A percentile compares a stretch with the other conserved stretches of the same genome.
These are phyloP conservation scores for Engystomops pustulosus DNA, from an alignment of 2,113 vertebrate species.

Conservation along the genomic window DNA sequence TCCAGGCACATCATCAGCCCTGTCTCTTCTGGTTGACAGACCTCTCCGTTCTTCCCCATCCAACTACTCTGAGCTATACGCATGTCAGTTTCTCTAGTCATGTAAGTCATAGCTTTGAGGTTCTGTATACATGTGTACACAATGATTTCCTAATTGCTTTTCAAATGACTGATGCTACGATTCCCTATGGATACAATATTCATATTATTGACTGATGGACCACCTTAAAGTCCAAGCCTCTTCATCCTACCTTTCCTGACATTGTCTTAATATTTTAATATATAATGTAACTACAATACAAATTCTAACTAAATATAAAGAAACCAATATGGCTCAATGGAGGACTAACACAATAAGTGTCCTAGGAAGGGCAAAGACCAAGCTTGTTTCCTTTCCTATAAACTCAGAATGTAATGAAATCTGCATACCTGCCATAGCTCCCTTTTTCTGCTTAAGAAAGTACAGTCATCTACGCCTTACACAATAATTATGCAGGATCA, in stretches of 20 bases:
- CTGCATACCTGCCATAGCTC: background rate
- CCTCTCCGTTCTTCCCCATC: no score
- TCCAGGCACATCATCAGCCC: no score
- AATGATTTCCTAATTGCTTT: background rate
- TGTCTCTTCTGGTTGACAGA: no score
- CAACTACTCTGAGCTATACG: no score
- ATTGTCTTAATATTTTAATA: no score
- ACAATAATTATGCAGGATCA: constrained; percentile 61
- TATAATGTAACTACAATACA: no score
- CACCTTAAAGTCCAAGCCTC: no score
- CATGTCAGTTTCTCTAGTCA: no score
- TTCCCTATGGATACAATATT: background rate
- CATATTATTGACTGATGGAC: background rate
- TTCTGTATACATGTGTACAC: background rate
- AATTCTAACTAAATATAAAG: no score
- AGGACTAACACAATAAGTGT: background rate
- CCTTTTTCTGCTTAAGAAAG: constrained; percentile 17
- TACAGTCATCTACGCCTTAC: constrained; percentile 39
- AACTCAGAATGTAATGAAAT: constrained; percentile 16
- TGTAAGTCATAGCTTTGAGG: no score
- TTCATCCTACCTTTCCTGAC: no score
- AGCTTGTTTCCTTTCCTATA: background rate
- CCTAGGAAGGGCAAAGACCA: background rate
- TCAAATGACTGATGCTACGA: background rate
- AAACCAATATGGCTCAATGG: no score